Evolutionary conservation across 2,888 invertebrate genomes (phyloP).

Genomic region (Pristionchus mayeri): DNA sequence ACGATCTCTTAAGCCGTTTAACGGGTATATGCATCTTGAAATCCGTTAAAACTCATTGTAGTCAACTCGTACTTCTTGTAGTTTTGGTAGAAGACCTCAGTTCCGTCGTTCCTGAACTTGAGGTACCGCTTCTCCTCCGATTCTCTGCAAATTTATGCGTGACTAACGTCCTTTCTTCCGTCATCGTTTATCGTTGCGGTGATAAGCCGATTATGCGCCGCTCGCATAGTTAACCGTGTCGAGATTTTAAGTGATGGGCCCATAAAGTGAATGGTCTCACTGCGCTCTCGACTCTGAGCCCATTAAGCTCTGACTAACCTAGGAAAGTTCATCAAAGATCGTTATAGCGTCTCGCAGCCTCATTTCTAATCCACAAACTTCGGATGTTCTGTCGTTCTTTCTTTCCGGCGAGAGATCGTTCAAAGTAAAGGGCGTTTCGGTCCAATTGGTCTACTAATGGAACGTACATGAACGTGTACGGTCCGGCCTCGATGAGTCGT

Average conservation of each 20-base stretch:
- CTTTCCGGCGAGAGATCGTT: not conserved
- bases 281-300: not conserved
- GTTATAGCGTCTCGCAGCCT: too few relatives aligned
- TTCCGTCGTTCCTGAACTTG: conserved; percentile 60
- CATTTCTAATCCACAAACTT: too few relatives aligned
- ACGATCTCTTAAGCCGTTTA: too few relatives aligned
- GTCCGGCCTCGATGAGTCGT: conserved; percentile 49
- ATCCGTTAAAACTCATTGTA: too few relatives aligned
- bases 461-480: conserved; percentile 38
- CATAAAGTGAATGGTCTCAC: too few relatives aligned
- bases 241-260: too few relatives aligned
- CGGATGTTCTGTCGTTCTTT: too few relatives aligned
- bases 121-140: conserved; percentile 68
- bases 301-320: not conserved
- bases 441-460: too few relatives aligned
- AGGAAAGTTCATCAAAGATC: too few relatives aligned
- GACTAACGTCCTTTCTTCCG: not conserved
- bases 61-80: conserved; percentile 68
- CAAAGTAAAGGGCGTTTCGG: not conserved
- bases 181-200: conserved; percentile 1
- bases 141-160: conserved; percentile 60
- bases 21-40: too few relatives aligned
- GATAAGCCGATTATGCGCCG: conserved; percentile 42
- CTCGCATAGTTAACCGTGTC: conserved; percentile 41
- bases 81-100: conserved; percentile 68